Conservation (phyloP, 1,140 invertebrate genomes). For the Wiebesia pumilae region DNA sequence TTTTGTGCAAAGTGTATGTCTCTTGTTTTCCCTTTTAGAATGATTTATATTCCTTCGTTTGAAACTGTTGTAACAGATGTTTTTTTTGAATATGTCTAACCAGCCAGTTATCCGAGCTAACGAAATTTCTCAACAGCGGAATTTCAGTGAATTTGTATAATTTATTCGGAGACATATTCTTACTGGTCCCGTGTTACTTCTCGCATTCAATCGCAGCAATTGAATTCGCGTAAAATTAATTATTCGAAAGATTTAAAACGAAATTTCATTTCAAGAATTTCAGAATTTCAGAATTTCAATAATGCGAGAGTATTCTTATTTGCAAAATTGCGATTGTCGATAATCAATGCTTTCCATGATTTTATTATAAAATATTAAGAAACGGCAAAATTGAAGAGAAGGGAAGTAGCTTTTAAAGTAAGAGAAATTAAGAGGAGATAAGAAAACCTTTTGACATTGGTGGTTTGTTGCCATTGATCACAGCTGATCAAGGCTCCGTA, state of each 20-base stretch:
- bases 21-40: not conserved
- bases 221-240: not conserved
- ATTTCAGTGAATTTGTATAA: not conserved
- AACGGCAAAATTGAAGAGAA: not conserved
- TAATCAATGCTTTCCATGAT: not conserved
- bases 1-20: not conserved
- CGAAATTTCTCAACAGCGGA: not conserved
- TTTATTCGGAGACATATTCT: not conserved
- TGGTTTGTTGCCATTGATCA: constrained; percentile 64
- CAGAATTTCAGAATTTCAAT: not conserved
- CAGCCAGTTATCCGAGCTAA: not conserved
- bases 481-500: constrained; percentile 96
- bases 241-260: too few species aligned
- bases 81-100: not conserved
- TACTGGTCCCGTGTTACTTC: not conserved
- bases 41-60: not conserved
- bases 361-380: not conserved
- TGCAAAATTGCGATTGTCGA: not conserved
- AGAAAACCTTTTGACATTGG: constrained; percentile 53
- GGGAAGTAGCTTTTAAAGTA: constrained; percentile 19
- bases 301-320: not conserved
- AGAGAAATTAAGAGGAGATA: not conserved
- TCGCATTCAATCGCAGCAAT: not conserved
- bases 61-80: not conserved
- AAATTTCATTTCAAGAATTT: too few species aligned